Conservation (phyloP, 2,797 vertebrate genomes). For the Mus minutoides region DNA sequence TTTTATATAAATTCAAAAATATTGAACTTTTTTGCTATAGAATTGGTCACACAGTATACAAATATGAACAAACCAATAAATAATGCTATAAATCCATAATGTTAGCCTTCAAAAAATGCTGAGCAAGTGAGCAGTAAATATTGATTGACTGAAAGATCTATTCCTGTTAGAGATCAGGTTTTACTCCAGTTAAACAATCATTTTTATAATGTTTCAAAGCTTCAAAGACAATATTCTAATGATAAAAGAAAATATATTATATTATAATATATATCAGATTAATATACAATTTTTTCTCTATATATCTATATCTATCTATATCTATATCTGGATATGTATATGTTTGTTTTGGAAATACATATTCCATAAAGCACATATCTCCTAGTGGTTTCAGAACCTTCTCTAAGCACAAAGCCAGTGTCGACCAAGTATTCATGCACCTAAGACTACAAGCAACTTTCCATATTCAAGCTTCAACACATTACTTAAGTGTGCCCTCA, state of each 20-base stretch:
- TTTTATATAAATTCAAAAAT: not conserved
- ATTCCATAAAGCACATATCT: not conserved
- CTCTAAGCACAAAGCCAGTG: not conserved
- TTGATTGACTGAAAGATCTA: not conserved
- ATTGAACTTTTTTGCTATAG: not conserved
- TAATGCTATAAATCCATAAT: not conserved
- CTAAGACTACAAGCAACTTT: not conserved
- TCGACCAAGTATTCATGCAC: not conserved
- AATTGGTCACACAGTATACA: not conserved
- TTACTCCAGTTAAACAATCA: not conserved
- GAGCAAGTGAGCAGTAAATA: not conserved
- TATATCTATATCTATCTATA: not conserved
- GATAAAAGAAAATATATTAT: not conserved
- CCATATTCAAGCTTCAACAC: not conserved
- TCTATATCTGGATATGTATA: not conserved
- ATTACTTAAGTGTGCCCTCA: not conserved
- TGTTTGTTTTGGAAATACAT: not conserved
- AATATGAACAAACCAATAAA: not conserved
- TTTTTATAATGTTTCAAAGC: not conserved
- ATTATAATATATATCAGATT: not conserved
- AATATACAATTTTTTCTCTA: too few relatives aligned
- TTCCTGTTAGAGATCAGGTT: not conserved
- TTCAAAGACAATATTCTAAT: not conserved
- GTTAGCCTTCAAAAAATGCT: not conserved
- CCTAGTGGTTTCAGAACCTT: not conserved